Percentiles rank a stretch among this genome's conserved stretches.
These are phyloP conservation scores for Beris morrisii DNA, from an alignment of 2,888 invertebrate genomes.

Conservation along the genomic window DNA sequence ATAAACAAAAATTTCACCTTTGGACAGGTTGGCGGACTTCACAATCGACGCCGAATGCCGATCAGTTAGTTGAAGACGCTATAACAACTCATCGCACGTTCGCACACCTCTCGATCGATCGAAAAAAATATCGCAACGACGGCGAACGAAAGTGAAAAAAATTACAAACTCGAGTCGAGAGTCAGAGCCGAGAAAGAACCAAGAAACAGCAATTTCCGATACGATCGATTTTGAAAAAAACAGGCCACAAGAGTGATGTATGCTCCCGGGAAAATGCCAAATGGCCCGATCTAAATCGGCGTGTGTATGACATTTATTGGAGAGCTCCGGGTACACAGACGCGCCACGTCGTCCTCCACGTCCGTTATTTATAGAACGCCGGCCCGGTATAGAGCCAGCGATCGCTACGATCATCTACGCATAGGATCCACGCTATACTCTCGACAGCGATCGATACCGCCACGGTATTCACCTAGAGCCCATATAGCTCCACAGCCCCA, in stretches of 20 bases:
- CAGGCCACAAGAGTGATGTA: conserved; percentile 7
- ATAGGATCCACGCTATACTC: neutral
- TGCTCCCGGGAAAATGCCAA: conserved; percentile 16
- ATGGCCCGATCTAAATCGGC: conserved; percentile 25
- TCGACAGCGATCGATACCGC: neutral
- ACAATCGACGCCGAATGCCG: too few relatives aligned
- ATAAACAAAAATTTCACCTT: too few relatives aligned
- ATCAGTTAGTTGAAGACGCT: too few relatives aligned
- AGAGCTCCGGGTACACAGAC: conserved; percentile 1
- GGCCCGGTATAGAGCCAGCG: neutral
- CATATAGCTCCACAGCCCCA: too few relatives aligned
- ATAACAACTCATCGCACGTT: too few relatives aligned
- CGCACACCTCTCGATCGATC: too few relatives aligned
- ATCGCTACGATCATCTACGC: neutral
- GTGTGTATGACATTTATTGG: conserved; percentile 26
- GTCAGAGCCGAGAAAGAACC: conserved; percentile 3
- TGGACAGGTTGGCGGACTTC: too few relatives aligned
- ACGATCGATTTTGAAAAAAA: neutral
- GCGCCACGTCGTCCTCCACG: conserved; percentile 14
- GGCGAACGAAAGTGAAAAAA: conserved; percentile 17
- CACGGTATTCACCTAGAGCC: too few relatives aligned
- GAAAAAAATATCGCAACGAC: too few relatives aligned
- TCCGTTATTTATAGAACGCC: conserved; percentile 14
- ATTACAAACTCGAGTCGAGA: conserved; percentile 6
- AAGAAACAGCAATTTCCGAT: conserved; percentile 1